Conservation (phyloP, 2,113 vertebrate species). For the Antechinus stuartii region DNA sequence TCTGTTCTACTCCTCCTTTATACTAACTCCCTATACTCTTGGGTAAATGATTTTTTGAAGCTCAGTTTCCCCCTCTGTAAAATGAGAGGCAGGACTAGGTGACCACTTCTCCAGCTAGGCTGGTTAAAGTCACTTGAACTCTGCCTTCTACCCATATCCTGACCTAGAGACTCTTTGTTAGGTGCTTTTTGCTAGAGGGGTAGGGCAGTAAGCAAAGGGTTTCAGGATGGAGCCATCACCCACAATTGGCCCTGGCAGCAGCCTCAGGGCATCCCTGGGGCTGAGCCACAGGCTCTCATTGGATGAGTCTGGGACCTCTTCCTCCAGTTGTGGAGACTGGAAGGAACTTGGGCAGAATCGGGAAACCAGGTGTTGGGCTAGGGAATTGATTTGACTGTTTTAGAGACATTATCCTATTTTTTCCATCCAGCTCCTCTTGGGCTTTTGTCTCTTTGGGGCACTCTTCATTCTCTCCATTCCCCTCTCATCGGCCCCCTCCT, state of each 20-base stretch:
- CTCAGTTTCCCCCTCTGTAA: background rate
- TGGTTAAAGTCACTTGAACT: background rate
- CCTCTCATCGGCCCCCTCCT: background rate
- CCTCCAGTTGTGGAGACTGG: conserved; percentile 14
- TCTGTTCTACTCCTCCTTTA: background rate
- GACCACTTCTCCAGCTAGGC: background rate
- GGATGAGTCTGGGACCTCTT: conserved; percentile 32
- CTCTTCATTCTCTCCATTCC: background rate
- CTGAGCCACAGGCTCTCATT: conserved; percentile 46
- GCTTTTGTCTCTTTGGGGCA: background rate
- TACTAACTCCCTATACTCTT: background rate
- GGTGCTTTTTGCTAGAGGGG: background rate
- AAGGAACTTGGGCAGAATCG: background rate
- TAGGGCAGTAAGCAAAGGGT: background rate
- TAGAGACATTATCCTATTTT: background rate
- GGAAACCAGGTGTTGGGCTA: too few species aligned
- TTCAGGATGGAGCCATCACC: conserved; percentile 50
- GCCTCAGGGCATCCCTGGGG: conserved; percentile 62
- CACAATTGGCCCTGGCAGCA: conserved; percentile 37
- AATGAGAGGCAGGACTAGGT: background rate
- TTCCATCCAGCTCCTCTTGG: background rate
- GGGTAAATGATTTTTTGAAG: background rate
- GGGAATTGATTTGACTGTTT: background rate
- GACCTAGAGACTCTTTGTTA: background rate
- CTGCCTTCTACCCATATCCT: conserved; percentile 37